Evolutionary conservation across 2,113 vertebrate species (phyloP), one percentile per base, ranked within the genome.

Genomic region (Empidonax traillii): DNA sequence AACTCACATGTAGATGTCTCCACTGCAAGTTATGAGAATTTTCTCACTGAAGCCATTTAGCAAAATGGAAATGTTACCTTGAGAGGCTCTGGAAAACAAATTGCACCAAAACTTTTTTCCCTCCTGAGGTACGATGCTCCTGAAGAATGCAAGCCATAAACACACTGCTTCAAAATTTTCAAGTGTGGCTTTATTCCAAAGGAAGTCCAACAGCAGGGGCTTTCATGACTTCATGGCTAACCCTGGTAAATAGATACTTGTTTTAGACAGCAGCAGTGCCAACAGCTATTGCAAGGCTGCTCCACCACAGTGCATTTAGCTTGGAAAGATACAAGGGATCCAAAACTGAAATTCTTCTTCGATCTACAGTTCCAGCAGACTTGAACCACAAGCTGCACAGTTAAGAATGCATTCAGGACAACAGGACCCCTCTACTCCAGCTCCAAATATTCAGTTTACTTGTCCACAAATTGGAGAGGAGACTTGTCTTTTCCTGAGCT

Each of bases 1-100:
- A 79, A 80, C 0, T 3, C 3, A 2, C 19, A 33, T 13, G 18
- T 44, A 62, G 33, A 9, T 17, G 5, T 20, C 30, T 78, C 47
- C 49, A 39, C 53, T 39, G 13, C 78, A 79, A 59, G 25, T 20
- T 6, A n/a, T 17, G 13, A 81, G 9, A 18, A 58, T 72, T 74
- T 82, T 47, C 47, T 71, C 22, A 51, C 35, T 28, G 44, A 85
- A 75, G 30, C 43, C 49, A 35, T 78, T 78, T 9, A 72, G 39
- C 37, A 53, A 67, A 87, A 84, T 44, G 27, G 23, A 67, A 62
- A 44, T 1, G 2, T 58, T 87, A 46, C 35, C 49, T 85, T 62
- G n/a, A 55, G 56, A 77, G 28, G 13, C 39, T 74, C 67, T 84
- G n/a, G 47, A 59, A 87, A 78, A 92, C 9, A 67, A 81, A 63